Evolutionary conservation across 2,888 invertebrate genomes (phyloP).

Genomic region (Acronicta psi): DNA sequence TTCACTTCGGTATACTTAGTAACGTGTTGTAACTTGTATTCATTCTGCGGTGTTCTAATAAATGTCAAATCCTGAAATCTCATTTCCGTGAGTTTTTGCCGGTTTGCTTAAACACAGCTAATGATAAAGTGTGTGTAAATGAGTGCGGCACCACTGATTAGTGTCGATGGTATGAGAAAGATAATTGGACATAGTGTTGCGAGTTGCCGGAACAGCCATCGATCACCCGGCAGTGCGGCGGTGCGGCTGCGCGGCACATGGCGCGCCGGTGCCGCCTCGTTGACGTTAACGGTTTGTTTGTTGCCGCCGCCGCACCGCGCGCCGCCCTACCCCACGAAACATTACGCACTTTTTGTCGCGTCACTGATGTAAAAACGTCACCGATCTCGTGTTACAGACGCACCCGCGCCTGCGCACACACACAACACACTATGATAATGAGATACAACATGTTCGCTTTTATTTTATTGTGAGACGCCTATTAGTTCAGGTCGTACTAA

Average conservation of each 20-base stretch:
- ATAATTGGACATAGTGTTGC: conserved; percentile 52
- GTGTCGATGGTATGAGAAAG: conserved; percentile 21
- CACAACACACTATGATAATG: conserved; percentile 56
- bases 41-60: not conserved
- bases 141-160: conserved; percentile 25
- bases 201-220: conserved; percentile 57
- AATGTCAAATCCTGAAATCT: conserved; percentile 11
- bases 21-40: not conserved
- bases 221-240: conserved; percentile 33
- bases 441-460: conserved; percentile 60
- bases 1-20: too few relatives aligned
- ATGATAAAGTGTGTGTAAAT: conserved; percentile 18
- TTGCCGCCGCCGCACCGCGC: conserved; percentile 35
- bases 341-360: conserved; percentile 60
- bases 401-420: conserved; percentile 25
- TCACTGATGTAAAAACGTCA: conserved; percentile 38
- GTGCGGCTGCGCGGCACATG: conserved; percentile 53
- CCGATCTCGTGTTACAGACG: conserved; percentile 62
- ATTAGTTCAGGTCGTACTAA: conserved; percentile 63
- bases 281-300: conserved; percentile 73
- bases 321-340: conserved; percentile 40
- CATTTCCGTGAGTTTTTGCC: conserved; percentile 27
- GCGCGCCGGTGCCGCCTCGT: conserved; percentile 50
- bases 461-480: conserved; percentile 57
- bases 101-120: not conserved